Evolutionary conservation across 2,888 invertebrate species (phyloP).

Genomic region (Epinotia bilunana): DNA sequence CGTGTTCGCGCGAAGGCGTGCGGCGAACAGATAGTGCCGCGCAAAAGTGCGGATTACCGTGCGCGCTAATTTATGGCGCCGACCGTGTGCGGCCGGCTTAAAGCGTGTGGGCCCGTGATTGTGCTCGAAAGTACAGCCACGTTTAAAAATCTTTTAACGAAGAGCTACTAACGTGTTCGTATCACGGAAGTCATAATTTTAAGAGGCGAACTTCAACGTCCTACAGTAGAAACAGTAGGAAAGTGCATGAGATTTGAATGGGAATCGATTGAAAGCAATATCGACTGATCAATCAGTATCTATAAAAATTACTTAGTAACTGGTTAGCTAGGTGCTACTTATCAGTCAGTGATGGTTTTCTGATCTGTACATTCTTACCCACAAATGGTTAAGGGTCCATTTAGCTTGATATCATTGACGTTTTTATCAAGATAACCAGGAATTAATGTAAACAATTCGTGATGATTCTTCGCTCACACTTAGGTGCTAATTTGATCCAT

Average conservation of each 20-base stretch:
- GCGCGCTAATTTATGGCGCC: slow-evolving; percentile 69
- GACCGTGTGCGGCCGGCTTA: slow-evolving; percentile 48
- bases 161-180: not conserved
- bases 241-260: too few relatives aligned
- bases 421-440: too few relatives aligned
- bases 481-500: not conserved
- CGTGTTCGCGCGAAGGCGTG: slow-evolving; percentile 79
- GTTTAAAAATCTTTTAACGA: slow-evolving; percentile 1
- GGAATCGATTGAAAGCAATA: too few relatives aligned
- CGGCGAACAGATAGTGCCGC: slow-evolving; percentile 77
- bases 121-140: slow-evolving; percentile 3
- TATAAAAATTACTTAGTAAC: too few relatives aligned
- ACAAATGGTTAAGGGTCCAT: too few relatives aligned
- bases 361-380: too few relatives aligned
- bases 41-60: slow-evolving; percentile 71
- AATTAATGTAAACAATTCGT: too few relatives aligned
- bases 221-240: not conserved
- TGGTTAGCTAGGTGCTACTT: too few relatives aligned
- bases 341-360: too few relatives aligned
- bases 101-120: slow-evolving; percentile 28
- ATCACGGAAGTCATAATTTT: not conserved
- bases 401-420: too few relatives aligned
- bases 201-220: not conserved
- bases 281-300: too few relatives aligned
- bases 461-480: not conserved